Evolutionary conservation across 2,797 vertebrate genomes (phyloP).

Genomic region (Pseudochromis fuscus): DNA sequence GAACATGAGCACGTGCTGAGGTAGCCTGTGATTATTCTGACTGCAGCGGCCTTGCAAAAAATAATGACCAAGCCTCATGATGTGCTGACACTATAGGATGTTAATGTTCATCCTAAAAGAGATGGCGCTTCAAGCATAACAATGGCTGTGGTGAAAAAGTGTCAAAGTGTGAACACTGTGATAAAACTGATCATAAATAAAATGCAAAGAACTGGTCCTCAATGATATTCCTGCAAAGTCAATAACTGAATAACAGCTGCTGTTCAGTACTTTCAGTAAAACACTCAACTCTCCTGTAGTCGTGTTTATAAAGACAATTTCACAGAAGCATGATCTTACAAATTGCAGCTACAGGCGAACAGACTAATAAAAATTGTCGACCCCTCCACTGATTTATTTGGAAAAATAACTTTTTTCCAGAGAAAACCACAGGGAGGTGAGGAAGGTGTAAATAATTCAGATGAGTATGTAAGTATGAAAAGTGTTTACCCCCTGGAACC

Average conservation of each 20-base stretch:
- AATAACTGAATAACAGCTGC: too few species aligned
- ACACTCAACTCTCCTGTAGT: neutral
- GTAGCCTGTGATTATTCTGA: too few species aligned
- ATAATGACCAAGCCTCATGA: conserved; percentile 27
- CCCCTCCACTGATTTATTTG: conserved; percentile 33
- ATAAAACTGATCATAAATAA: neutral
- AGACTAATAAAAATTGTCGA: conserved; percentile 11
- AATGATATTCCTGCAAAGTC: conserved; percentile 4
- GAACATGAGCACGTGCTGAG: neutral
- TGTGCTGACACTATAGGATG: conserved; percentile 32
- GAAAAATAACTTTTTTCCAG: conserved; percentile 20
- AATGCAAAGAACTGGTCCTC: conserved; percentile 4
- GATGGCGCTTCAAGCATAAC: conserved; percentile 12
- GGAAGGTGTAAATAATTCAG: conserved; percentile 49
- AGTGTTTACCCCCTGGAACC: conserved; percentile 2
- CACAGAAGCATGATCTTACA: conserved; percentile 10
- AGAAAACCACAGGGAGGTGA: neutral
- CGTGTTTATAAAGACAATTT: conserved; percentile 17
- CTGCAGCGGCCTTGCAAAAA: conserved; percentile 1
- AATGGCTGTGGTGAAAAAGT: conserved; percentile 18
- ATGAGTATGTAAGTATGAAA: conserved; percentile 23
- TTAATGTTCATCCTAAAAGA: conserved; percentile 30
- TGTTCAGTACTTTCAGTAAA: too few species aligned
- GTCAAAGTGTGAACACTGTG: neutral
- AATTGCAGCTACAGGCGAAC: conserved; percentile 15